A percentile compares a stretch with the other conserved stretches of the same genome.
phyloP scores from a whole-genome alignment of 2,888 invertebrate species.

The Drosophila anomalata region DNA sequence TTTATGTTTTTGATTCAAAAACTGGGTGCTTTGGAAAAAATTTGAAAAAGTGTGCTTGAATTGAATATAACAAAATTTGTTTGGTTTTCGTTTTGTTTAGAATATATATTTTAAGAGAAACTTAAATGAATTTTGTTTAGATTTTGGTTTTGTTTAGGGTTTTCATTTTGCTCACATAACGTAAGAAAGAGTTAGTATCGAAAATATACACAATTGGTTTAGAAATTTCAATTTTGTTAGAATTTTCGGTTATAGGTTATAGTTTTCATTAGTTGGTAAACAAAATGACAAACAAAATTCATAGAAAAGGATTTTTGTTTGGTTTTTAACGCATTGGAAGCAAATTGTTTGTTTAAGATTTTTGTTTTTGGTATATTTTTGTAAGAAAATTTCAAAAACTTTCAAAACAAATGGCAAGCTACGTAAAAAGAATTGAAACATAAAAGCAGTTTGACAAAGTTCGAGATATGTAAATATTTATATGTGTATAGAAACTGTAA shows the following conservation, averaged over 20 bases:
- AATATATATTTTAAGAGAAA: constrained; percentile 47
- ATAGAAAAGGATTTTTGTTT: constrained; percentile 51
- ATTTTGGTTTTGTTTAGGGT: constrained; percentile 32
- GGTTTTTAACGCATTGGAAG: constrained; percentile 54
- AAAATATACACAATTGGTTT: constrained; percentile 54
- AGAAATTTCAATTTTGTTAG: constrained; percentile 30
- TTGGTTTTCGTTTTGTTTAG: constrained; percentile 44
- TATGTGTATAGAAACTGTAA: constrained; percentile 55
- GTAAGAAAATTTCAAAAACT: constrained; percentile 62
- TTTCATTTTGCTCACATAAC: constrained; percentile 47
- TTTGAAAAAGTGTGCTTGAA: constrained; percentile 74
- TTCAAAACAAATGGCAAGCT: constrained; percentile 71
- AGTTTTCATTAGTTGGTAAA: constrained; percentile 22
- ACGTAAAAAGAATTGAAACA: constrained; percentile 60
- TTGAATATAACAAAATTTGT: constrained; percentile 70
- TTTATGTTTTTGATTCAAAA: constrained; percentile 64
- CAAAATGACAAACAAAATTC: constrained; percentile 73
- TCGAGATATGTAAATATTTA: constrained; percentile 48
- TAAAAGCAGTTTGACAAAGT: constrained; percentile 47
- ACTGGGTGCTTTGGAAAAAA: constrained; percentile 73
- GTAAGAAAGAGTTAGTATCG: constrained; percentile 29
- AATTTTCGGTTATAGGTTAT: background rate
- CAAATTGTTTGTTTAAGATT: constrained; percentile 52
- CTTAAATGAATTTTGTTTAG: constrained; percentile 69
- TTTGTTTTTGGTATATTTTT: constrained; percentile 32